Evolutionary conservation across 2,797 vertebrate species (phyloP).

Genomic region (Hybognathus amarus): DNA sequence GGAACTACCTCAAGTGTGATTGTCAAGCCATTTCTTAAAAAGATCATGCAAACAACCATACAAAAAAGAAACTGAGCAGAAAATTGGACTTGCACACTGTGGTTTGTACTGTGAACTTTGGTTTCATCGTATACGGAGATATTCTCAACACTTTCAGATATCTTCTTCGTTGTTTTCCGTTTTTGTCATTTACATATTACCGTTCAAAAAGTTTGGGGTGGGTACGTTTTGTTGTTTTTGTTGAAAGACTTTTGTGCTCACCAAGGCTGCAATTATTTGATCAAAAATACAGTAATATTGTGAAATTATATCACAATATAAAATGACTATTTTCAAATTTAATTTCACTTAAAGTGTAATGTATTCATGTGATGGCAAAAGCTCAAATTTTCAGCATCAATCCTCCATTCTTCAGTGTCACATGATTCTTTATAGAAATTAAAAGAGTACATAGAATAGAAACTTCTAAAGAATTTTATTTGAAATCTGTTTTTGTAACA

Average conservation of each 20-base stretch:
- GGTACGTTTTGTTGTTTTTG: background rate
- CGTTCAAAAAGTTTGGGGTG: conserved; percentile 1
- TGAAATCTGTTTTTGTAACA: background rate
- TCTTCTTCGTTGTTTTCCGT: background rate
- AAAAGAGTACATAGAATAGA: background rate
- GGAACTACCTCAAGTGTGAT: conserved; percentile 14
- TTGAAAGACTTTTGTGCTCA: background rate
- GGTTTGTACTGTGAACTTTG: conserved; percentile 10
- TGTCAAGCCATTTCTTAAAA: conserved; percentile 21
- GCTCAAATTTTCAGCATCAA: background rate
- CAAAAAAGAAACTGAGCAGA: conserved; percentile 10
- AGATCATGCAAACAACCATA: conserved; percentile 14
- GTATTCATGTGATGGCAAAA: background rate
- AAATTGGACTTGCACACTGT: conserved; percentile 27
- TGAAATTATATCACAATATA: background rate
- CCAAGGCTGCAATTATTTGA: background rate
- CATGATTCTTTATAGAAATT: background rate
- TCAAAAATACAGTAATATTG: background rate
- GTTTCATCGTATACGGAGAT: background rate
- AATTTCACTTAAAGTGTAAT: background rate
- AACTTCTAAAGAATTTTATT: background rate
- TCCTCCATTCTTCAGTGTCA: background rate
- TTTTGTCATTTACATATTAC: background rate
- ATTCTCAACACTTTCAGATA: background rate
- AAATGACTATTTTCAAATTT: background rate